Evolutionary conservation across 2,797 vertebrate genomes (phyloP).

Genomic region (Liasis olivaceus): DNA sequence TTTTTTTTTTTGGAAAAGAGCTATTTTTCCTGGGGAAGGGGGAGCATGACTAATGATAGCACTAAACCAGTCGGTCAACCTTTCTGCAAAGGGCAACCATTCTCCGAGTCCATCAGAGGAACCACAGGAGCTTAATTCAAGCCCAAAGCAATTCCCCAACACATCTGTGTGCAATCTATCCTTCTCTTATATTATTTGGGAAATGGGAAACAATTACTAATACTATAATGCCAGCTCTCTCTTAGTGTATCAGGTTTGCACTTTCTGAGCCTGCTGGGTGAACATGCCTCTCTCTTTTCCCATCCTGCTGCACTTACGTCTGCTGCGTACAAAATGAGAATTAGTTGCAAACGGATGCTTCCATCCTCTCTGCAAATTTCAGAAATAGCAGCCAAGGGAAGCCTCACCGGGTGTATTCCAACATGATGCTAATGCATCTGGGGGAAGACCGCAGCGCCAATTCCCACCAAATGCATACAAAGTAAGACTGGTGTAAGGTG

Average conservation of each 20-base stretch:
- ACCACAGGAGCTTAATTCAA: not conserved
- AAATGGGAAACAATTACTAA: not conserved
- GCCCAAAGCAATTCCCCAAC: not conserved
- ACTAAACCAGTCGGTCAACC: not conserved
- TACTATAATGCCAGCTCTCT: not conserved
- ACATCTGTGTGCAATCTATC: accelerated
- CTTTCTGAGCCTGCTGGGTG: not conserved
- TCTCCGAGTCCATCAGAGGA: not conserved
- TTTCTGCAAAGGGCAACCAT: not conserved
- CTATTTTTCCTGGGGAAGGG: not conserved
- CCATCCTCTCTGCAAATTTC: not conserved
- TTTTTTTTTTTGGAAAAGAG: not conserved
- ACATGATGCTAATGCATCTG: not conserved
- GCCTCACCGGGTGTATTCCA: constrained; percentile 13
- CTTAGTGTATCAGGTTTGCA: not conserved
- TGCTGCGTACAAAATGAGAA: not conserved
- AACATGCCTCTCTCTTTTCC: not conserved
- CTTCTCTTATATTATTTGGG: not conserved
- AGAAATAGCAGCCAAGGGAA: constrained; percentile 35
- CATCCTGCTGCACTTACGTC: constrained; percentile 4
- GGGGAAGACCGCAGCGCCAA: not conserved
- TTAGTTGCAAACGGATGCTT: constrained; percentile 26
- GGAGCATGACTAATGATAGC: not conserved
- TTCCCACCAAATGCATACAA: not conserved
- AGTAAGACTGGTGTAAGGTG: not conserved